phyloP scores from a whole-genome alignment of 2,797 vertebrate species.

The Eupleurogrammus muticus region DNA sequence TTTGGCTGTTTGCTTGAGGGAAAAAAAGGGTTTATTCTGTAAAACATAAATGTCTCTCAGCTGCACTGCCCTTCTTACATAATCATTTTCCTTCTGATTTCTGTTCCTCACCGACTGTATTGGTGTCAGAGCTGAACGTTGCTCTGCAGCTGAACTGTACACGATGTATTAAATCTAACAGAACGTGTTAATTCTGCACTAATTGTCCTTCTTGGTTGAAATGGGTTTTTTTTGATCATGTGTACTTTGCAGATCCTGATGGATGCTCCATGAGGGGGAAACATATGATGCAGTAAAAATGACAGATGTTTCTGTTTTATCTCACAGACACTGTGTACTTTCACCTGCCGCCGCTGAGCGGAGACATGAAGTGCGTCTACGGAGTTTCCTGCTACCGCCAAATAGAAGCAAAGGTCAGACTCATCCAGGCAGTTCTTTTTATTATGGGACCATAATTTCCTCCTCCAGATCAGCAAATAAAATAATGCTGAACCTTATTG shows the following conservation, averaged over 20 bases:
- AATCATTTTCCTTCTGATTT: background rate
- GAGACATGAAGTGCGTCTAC: conserved; percentile 90
- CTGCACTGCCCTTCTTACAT: background rate
- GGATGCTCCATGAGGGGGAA: background rate
- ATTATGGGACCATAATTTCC: too few relatives aligned
- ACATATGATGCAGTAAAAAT: background rate
- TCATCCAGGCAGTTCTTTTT: background rate
- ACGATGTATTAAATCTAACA: background rate
- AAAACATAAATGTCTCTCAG: background rate
- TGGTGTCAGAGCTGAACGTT: background rate
- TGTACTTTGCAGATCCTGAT: background rate
- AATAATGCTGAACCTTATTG: too few relatives aligned
- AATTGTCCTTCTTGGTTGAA: too few relatives aligned
- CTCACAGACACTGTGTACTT: conserved; percentile 90
- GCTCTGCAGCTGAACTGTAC: background rate
- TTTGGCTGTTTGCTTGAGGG: too few relatives aligned
- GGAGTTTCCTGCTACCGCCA: conserved; percentile 97
- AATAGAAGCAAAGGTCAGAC: conserved; percentile 96
- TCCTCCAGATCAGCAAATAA: too few relatives aligned
- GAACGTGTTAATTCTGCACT: too few relatives aligned
- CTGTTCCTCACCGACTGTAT: background rate
- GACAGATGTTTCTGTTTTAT: background rate
- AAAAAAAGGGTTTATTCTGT: background rate
- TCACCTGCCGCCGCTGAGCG: conserved; percentile 91
- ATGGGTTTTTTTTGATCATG: background rate